Base-by-base conservation (phyloP, 2,797 vertebrate genomes). In the Mormyrops boulengeri region DNA sequence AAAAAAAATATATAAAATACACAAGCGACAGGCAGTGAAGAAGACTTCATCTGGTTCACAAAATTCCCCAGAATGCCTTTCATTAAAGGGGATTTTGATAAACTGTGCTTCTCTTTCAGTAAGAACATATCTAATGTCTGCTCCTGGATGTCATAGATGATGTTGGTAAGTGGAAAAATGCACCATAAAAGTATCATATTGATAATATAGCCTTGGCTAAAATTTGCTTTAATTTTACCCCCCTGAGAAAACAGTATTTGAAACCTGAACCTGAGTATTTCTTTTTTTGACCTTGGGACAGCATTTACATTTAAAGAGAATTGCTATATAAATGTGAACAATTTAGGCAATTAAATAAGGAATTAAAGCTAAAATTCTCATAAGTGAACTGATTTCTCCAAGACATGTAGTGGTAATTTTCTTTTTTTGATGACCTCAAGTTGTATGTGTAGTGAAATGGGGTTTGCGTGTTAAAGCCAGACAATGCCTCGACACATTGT, bases 201-300 rank as follows among this genome's bases (percentile, higher is more conserved):
- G 38, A 41, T 44, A 80, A 80, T 80, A 44, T 44, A 80, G 73
- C 38, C 17, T 44, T 80, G 73, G 73, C 73, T 19, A 57, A 57
- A 57, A n/a, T 57, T 53, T 47, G 57, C 87, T 89, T 82, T 89
- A 77, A 73, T 50, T 77, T 87, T 60, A 55, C 57, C 88, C 50
- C 50, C 87, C 60, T 53, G 30, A 53, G 49, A 89, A 57, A 89
- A 55, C 69, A 55, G 69, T 34, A 89, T 89, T 8, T 44, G 38
- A 44, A 80, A 80, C 41, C 38, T 9, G 73, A 80, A 80, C 38
- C 12, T 80, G 73, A 41, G 34, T 80, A 80, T 41, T 80, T 80
- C 41, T 41, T 80, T 44, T n/a, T 22, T 66, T 26, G 26, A 80
- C 12, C 19, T 80, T 80, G 38, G 38, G 38, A 80, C 38, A 44